phyloP scores from a whole-genome alignment of 2,888 invertebrate genomes.

The Catocala nupta region DNA sequence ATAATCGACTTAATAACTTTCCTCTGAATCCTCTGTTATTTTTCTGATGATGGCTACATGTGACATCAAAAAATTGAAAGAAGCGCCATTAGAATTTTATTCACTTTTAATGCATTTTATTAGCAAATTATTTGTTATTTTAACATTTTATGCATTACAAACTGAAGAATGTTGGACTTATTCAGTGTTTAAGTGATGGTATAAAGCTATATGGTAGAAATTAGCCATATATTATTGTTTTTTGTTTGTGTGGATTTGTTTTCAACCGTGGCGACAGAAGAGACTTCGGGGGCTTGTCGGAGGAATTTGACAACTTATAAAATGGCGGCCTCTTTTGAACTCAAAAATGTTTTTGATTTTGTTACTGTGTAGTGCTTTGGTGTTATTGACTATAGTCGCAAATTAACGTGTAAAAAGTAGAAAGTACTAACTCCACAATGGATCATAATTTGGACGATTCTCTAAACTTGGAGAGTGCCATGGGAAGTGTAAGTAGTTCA shows the following conservation, averaged over 20 bases:
- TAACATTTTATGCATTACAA: constrained; percentile 33
- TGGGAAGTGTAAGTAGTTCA: constrained; percentile 72
- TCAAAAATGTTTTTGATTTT: constrained; percentile 63
- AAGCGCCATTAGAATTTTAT: constrained; percentile 79
- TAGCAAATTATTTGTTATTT: constrained; percentile 35
- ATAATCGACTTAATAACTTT: background rate
- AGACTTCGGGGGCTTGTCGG: constrained; percentile 61
- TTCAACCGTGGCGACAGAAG: constrained; percentile 81
- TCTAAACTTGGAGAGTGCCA: constrained; percentile 74
- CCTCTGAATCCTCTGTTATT: constrained; percentile 1
- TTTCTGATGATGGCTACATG: constrained; percentile 63
- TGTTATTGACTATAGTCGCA: constrained; percentile 23
- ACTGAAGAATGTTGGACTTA: constrained; percentile 26
- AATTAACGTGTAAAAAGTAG: constrained; percentile 4
- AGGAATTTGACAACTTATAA: constrained; percentile 79
- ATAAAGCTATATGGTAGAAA: constrained; percentile 27
- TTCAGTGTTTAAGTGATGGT: constrained; percentile 31
- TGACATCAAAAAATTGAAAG: constrained; percentile 83
- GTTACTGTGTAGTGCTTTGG: constrained; percentile 31
- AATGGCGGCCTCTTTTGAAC: constrained; percentile 87
- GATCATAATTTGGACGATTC: constrained; percentile 81
- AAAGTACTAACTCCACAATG: constrained; percentile 59
- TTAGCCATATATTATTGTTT: constrained; percentile 40
- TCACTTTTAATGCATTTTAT: constrained; percentile 58
- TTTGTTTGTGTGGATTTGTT: constrained; percentile 71